Conservation (phyloP, 1,140 invertebrate species). For the Drosophila tristis region DNA sequence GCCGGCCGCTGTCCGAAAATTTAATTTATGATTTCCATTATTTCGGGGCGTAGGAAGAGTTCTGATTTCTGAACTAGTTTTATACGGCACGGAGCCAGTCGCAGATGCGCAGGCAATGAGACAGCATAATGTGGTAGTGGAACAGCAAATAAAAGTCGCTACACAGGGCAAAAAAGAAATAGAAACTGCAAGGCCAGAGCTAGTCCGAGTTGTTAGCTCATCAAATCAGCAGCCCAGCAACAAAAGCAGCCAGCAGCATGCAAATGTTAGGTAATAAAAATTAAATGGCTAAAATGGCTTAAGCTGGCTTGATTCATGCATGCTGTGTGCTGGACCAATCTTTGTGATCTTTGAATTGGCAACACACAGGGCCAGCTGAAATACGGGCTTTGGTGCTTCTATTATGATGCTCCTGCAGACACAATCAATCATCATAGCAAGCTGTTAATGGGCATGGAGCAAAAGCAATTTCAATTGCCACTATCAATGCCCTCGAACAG, state of each 20-base stretch:
- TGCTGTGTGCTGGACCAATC: slow-evolving; percentile 21
- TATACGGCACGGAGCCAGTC: slow-evolving; percentile 8
- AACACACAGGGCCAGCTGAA: slow-evolving; percentile 19
- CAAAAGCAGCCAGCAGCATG: slow-evolving; percentile 16
- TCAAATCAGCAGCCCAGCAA: slow-evolving; percentile 18
- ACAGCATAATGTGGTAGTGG: slow-evolving; percentile 1
- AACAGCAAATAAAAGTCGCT: slow-evolving; percentile 5
- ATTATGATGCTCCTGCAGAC: slow-evolving; percentile 22
- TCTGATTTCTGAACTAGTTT: slow-evolving; percentile 65
- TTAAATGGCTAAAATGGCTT: slow-evolving; percentile 43
- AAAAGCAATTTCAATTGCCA: slow-evolving; percentile 36
- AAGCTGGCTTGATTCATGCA: slow-evolving; percentile 29
- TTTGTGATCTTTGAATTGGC: not conserved
- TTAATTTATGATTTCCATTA: slow-evolving; percentile 71
- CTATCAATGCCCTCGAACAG: slow-evolving; percentile 4
- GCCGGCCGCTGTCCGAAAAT: slow-evolving; percentile 41
- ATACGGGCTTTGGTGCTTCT: slow-evolving; percentile 18
- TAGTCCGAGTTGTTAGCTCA: slow-evolving; percentile 43
- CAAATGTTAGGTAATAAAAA: slow-evolving; percentile 42
- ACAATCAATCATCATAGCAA: slow-evolving; percentile 49
- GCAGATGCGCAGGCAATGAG: slow-evolving; percentile 10
- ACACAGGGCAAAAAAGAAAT: slow-evolving; percentile 7
- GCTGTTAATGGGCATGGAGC: slow-evolving; percentile 27
- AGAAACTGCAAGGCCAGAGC: slow-evolving; percentile 21
- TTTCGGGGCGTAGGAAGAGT: slow-evolving; percentile 53